These are phyloP conservation scores for Monochamus alternatus DNA, from an alignment of 2,888 invertebrate species.

Conservation along the genomic window DNA sequence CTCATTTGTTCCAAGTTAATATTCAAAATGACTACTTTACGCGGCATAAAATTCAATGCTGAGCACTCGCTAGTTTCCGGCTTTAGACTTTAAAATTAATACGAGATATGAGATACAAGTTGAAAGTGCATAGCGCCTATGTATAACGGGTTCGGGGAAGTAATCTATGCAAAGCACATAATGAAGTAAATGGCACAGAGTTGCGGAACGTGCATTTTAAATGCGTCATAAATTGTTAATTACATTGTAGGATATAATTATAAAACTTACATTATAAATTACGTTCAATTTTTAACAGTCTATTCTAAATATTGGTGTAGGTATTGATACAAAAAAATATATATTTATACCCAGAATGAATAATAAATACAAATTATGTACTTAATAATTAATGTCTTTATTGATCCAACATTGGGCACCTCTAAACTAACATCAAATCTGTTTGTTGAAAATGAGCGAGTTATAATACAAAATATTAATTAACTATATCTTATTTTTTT, in stretches of 20 bases:
- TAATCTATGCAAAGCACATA: constrained; percentile 19
- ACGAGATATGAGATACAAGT: constrained; percentile 15
- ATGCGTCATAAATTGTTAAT: constrained; percentile 8
- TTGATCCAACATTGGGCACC: too few relatives aligned
- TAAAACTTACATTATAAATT: too few relatives aligned
- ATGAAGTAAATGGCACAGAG: constrained; percentile 14
- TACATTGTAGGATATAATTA: neutral
- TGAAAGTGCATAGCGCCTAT: constrained; percentile 8
- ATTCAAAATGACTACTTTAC: neutral
- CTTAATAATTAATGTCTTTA: too few relatives aligned
- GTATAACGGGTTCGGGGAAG: neutral
- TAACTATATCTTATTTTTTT: too few relatives aligned
- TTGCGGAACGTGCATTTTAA: constrained; percentile 22
- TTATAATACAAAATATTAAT: too few relatives aligned
- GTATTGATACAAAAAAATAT: too few relatives aligned
- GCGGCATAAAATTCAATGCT: constrained; percentile 2
- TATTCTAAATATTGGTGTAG: too few relatives aligned
- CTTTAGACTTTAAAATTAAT: constrained; percentile 20
- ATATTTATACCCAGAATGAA: too few relatives aligned
- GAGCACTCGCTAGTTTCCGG: neutral
- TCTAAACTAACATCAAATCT: too few relatives aligned
- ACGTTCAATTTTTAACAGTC: too few relatives aligned
- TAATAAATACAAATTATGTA: too few relatives aligned
- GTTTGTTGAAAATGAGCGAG: too few relatives aligned
- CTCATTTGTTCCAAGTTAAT: neutral